Conservation (phyloP, 2,888 invertebrate genomes). For the Agonopterix heracliana region DNA sequence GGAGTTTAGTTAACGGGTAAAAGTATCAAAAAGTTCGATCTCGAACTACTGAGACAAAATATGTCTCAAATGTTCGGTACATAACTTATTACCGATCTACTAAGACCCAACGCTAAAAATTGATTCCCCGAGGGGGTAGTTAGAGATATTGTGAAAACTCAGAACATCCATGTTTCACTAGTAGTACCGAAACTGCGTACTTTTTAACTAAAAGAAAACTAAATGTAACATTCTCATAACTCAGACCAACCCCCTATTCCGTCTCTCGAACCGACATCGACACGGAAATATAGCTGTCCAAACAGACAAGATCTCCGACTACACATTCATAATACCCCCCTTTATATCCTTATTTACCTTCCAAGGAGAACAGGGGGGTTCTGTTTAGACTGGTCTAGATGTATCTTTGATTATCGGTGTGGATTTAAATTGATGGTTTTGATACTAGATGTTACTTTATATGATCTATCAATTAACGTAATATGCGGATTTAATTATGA, state of each 20-base stretch:
- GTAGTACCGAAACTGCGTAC: no score
- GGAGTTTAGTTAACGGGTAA: no score
- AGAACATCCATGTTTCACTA: no score
- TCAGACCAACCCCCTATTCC: conserved; percentile 2
- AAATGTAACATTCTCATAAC: no score
- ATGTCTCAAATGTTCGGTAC: no score
- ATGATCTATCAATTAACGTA: conserved; percentile 1
- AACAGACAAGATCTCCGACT: conserved; percentile 19
- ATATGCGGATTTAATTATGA: background rate
- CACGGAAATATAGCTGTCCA: conserved; percentile 29
- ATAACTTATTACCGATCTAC: no score
- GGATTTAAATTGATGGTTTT: conserved; percentile 21
- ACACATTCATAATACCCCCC: conserved; percentile 20
- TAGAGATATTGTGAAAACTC: no score
- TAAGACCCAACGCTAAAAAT: no score
- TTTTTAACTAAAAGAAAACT: no score
- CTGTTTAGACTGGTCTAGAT: conserved; percentile 14
- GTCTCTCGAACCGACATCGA: conserved; percentile 15
- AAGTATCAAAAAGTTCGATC: no score
- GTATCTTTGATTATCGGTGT: conserved; percentile 37
- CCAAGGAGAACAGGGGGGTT: conserved; percentile 6
- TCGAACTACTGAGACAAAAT: no score
- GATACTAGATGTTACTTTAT: conserved; percentile 6
- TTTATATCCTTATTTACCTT: background rate
- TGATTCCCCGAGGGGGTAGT: no score